Conservation (phyloP, 2,888 invertebrate species). For the Blastobasis adustella region DNA sequence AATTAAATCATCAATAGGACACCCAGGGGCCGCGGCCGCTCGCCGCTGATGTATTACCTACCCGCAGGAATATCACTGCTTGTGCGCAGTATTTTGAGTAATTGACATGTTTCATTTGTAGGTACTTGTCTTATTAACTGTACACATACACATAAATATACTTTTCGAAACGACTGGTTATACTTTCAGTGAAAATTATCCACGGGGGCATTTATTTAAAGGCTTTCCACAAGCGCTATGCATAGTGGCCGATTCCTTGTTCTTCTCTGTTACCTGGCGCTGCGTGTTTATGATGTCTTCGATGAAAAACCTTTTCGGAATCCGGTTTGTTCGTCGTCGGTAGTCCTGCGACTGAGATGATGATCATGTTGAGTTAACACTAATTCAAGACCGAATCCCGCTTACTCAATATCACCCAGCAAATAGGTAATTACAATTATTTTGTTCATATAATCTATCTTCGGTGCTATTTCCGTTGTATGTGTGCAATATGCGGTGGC, state of each 20-base stretch:
- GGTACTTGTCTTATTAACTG: no score
- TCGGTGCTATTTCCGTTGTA: background rate
- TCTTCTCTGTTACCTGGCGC: background rate
- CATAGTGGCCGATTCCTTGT: no score
- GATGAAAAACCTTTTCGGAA: background rate
- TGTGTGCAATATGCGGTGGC: background rate
- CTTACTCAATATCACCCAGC: background rate
- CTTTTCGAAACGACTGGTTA: background rate
- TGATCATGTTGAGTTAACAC: background rate
- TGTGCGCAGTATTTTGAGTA: constrained; percentile 10
- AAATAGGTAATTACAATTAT: background rate
- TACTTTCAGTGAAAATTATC: no score
- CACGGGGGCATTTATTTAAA: background rate
- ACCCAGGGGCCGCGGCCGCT: constrained; percentile 19
- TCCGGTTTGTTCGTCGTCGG: no score
- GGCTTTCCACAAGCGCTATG: no score
- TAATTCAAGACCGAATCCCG: background rate
- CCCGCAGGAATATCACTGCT: constrained; percentile 12
- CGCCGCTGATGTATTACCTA: constrained; percentile 33
- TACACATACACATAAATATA: background rate
- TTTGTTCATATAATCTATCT: background rate
- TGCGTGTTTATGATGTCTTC: background rate
- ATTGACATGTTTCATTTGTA: background rate
- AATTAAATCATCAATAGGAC: constrained; percentile 59
- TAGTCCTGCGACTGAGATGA: no score